Base-by-base conservation (phyloP, 2,797 vertebrate species). In the Centroberyx gerrardi region DNA sequence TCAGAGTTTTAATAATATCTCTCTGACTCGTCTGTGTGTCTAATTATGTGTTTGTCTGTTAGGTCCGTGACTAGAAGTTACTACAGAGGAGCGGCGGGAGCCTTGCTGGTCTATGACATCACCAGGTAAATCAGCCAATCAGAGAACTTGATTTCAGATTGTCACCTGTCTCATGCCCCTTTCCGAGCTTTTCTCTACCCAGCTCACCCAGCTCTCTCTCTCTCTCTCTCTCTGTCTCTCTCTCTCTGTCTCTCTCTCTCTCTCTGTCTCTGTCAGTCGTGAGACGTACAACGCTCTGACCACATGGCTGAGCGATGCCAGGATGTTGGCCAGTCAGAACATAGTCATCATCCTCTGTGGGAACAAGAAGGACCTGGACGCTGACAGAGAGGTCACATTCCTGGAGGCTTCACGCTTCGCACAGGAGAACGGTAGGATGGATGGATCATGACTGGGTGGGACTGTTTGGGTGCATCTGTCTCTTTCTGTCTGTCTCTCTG, bases 11-110 rank as follows among this genome's bases (percentile, higher is more conserved):
- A 13, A 42, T 42, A 42, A 42, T 22, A 53, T 12, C 18, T 22
- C 8, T 53, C 51, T 53, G 51, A 27, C n/a, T 27, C 12, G 10
- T 53, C 40, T 40, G 8, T 40, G 38, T 40, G 38, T 40, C 7
- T 40, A 40, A 8, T 22, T 36, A 31, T 59, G 22, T 71, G 36
- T 78, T 60, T 68, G 53, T 74, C 42, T 66, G 40, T 84, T 83
- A 98, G 97, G 90, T 98, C 97, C 42, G 97, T 98, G 77, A 98
- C 97, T 0, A 93, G 97, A 82, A 98, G 97, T 88, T 98, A 98
- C 77, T 98, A 98, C 89, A 95, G 97, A 89, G 97, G 97, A 61
- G 97, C 97, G 0, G 97, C 97, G 2, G 97, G 97, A 73, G 97
- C 97, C 3, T 88, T 98, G 70, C 91, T 98, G 15, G 97, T 97